Conservation (phyloP, 1,140 invertebrate species). For the Lepidurus arcticus region DNA sequence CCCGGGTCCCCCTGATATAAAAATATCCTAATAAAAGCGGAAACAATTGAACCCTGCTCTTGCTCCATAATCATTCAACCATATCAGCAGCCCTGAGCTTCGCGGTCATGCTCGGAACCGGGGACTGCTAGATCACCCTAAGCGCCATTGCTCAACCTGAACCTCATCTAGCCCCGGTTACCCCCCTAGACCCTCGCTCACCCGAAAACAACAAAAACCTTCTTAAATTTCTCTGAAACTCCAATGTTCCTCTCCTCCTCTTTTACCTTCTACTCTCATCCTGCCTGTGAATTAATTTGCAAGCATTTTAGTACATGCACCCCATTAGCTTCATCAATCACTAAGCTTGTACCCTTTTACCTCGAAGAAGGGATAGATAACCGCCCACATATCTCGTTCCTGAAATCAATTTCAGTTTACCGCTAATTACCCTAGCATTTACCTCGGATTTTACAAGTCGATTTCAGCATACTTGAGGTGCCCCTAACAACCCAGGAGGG, state of each 20-base stretch:
- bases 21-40: constrained; percentile 16
- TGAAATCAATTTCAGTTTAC: too few species aligned
- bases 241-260: background rate
- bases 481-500: too few species aligned
- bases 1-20: background rate
- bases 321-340: too few species aligned
- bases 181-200: background rate
- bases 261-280: too few species aligned
- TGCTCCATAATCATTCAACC: background rate
- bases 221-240: background rate
- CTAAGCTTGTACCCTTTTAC: too few species aligned
- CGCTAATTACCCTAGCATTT: too few species aligned
- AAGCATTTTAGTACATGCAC: too few species aligned
- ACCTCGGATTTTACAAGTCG: too few species aligned
- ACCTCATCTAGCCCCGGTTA: background rate
- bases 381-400: too few species aligned
- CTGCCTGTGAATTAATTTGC: too few species aligned
- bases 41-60: background rate
- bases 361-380: too few species aligned
- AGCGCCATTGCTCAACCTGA: constrained; percentile 17
- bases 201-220: background rate
- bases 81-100: background rate
- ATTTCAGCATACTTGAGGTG: too few species aligned
- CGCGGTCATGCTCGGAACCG: background rate
- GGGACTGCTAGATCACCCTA: constrained; percentile 10